Evolutionary conservation across 2,113 vertebrate genomes (phyloP), one percentile per base, ranked within the genome.

Genomic region (Trematomus loennbergii): DNA sequence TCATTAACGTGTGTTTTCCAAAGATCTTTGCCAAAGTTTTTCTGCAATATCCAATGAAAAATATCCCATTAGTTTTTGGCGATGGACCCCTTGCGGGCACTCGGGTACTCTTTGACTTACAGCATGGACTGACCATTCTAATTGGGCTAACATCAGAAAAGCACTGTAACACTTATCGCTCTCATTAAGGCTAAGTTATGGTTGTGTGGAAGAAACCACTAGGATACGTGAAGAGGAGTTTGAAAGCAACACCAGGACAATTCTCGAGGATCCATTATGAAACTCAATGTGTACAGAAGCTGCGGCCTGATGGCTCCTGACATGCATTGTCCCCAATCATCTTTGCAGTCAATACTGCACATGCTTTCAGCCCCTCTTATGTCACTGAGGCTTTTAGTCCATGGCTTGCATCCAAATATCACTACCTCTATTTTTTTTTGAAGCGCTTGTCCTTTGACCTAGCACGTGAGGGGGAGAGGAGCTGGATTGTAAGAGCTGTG

Each of bases 371-470:
- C 48, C 40, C 12, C 46, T 68, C 57, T 72, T 40, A 15, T 70
- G 5, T 45, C 55, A 48, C 12, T 54, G 17, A 48, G 22, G 22
- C 17, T 22, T 69, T 64, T 11, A 40, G 29, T 57, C 72, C 18
- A 29, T 81, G 25, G n/a, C 13, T 33, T n/a, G 17, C 11, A 1
- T 40, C 53, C 3, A 9, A 46, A 29, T 48, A 15, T 58, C 6
- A 0, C 48, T 20, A 18, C 18, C 16, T 73, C 15, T 13, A 15
- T 68, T 69, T 59, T 4, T 15, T 40, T 46, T 66, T 52, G 18
- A 70, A 62, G 61, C 62, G 48, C 13, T 61, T 58, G 62, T 82
- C 75, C 87, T 82, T 82, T 82, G 82, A 88, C 70, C 81, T 22
- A 13, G 52, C 61, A 17, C 17, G 20, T 22, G 73, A 74, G 78